Evolutionary conservation across 2,797 vertebrate species (phyloP), one percentile per base, ranked within the genome.

Genomic region (Nannoperca obscura): DNA sequence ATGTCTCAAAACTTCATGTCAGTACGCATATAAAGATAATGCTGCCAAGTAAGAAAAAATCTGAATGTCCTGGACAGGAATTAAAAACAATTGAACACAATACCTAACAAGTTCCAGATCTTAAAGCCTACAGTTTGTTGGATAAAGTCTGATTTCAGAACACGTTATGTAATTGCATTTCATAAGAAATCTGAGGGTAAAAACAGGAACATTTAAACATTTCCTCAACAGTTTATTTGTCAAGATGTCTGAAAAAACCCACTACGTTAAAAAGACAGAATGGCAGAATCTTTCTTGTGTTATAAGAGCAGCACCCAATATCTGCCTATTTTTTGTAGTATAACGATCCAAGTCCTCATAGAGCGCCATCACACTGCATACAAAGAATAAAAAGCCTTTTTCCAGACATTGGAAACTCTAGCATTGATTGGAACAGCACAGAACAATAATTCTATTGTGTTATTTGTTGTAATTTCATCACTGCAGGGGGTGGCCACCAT

Each of bases 361-460:
- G 5, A 65, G 11, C 47, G 57, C 49, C n/a, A 76, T 67, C 7
- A 24, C 4, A 44, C 5, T 47, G 3, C 49, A 62, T 27, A 57
- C 3, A 62, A 49, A 70, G 36, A 71, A 40, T 42, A 64, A 76
- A 67, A 52, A 59, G 2, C 20, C 32, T 12, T 36, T 67, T 71
- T 71, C 53, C 11, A 71, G 67, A 77, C 57, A 42, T 50, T 66
- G 0, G 24, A 60, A 67, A 63, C 10, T 55, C 6, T 1, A 55
- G 24, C 59, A 22, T 57, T 71, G 55, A 80, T 71, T 40, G 54
- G 58, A 85, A 72, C 34, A 66, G 27, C 12, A 32, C 49, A 67
- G 69, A 87, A 91, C 83, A 88, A 84, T 58, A 76, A 22, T 61
- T 40, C 58, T 60, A 52, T 84, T 88, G 80, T 88, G 78, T 62